Evolutionary conservation across 35 echinoderm and acorn worm genomes (phyloP).

Genomic region (Ptychodera flava): DNA sequence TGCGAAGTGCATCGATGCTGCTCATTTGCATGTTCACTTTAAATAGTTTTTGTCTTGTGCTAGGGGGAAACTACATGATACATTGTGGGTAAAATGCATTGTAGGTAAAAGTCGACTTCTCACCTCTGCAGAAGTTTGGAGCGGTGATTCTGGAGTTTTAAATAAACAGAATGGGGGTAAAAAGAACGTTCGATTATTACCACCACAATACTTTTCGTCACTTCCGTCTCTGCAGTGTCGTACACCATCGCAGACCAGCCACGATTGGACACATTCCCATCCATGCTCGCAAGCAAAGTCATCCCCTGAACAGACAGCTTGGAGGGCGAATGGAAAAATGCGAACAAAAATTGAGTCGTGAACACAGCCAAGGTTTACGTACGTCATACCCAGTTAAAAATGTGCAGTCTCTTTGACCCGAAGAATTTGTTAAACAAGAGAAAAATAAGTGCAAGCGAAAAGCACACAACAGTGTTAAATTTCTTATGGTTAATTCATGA

Average conservation of each 20-base stretch:
- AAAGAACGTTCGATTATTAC: constrained; percentile 17
- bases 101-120: too few relatives aligned
- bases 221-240: constrained; percentile 31
- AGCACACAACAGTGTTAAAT: too few relatives aligned
- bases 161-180: neutral
- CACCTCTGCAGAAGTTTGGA: too few relatives aligned
- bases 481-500: too few relatives aligned
- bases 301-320: constrained; percentile 25
- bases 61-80: too few relatives aligned
- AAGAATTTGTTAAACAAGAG: neutral
- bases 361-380: neutral
- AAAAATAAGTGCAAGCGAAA: neutral
- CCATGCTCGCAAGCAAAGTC: constrained; percentile 26
- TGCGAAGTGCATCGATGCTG: neutral
- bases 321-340: neutral
- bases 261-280: constrained; percentile 26
- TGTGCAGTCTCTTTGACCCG: neutral
- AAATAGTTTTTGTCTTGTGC: too few relatives aligned
- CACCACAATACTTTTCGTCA: constrained; percentile 33
- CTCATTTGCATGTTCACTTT: neutral
- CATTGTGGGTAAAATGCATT: too few relatives aligned
- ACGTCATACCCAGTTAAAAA: neutral
- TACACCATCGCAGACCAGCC: constrained; percentile 35
- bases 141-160: neutral
- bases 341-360: neutral